A percentile compares a stretch with the other conserved stretches of the same genome.
Conservation (phyloP, 2,888 invertebrate species). For the Cantharis rustica region DNA sequence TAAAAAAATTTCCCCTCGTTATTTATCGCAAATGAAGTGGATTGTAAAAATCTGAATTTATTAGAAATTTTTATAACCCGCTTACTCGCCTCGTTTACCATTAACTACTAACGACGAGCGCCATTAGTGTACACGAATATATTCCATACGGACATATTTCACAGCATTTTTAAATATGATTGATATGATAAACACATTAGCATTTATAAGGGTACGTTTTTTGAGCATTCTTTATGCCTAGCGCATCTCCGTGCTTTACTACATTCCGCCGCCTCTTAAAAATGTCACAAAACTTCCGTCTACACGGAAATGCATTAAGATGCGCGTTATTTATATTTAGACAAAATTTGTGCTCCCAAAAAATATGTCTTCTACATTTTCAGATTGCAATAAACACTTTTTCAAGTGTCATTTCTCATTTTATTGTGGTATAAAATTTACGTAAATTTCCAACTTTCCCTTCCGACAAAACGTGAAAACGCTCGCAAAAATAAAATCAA, state of each 20-base stretch:
- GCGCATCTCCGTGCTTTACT: neutral
- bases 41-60: constrained; percentile 19
- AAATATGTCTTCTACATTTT: neutral
- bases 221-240: constrained; percentile 15
- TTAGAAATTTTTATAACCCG: constrained; percentile 10
- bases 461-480: neutral
- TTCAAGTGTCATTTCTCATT: neutral
- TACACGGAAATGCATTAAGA: constrained; percentile 14
- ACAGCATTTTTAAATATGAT: constrained; percentile 31
- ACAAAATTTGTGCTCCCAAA: neutral
- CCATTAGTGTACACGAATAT: constrained; percentile 19
- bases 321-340: constrained; percentile 2
- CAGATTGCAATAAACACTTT: neutral
- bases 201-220: constrained; percentile 25
- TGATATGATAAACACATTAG: constrained; percentile 35
- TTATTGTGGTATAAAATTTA: neutral
- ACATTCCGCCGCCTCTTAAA: constrained; percentile 8
- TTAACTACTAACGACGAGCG: constrained; percentile 17
- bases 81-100: constrained; percentile 20
- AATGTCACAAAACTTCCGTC: constrained; percentile 6
- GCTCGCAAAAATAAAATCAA: neutral
- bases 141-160: constrained; percentile 27
- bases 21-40: constrained; percentile 9
- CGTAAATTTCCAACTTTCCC: neutral
- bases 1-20: neutral